Evolutionary conservation across 2,888 invertebrate genomes (phyloP), one percentile per base, ranked within the genome.

Genomic region (Tethea ocularis): DNA sequence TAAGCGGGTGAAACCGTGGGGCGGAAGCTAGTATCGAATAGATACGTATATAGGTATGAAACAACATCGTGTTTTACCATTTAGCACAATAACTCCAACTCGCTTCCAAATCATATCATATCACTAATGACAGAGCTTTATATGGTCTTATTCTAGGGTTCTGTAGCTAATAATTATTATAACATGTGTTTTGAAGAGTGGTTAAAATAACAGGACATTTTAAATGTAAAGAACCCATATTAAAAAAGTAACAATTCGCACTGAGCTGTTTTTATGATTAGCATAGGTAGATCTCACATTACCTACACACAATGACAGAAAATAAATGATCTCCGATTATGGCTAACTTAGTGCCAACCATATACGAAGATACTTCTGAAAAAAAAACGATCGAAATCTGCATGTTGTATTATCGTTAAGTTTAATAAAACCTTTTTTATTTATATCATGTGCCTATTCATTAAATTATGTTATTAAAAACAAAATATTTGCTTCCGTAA

Each of bases 1-100:
- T n/a, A n/a, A n/a, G n/a, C n/a, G n/a, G n/a, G n/a, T n/a, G n/a
- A n/a, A n/a, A n/a, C n/a, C n/a, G n/a, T n/a, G n/a, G n/a, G n/a
- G n/a, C n/a, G 6, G 24, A 4, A 2, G 24, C 24, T 24, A 24
- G 2, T 38, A 52, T 17, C 81, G 82, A 78, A 83, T 82, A 75
- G 70, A 75, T 69, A 71, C 66, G 78, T 83, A n/a, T n/a, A n/a
- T n/a, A n/a, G n/a, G n/a, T 80, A 82, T 72, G 82, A 81, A 86
- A 86, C 74, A 20, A n/a, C 20, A 59, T 67, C 84, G 81, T 80
- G 83, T 59, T 60, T 51, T 59, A 24, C 54, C 71, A 63, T 74
- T 88, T 88, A 88, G 63, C 86, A 70, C 58, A n/a, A 68, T 62
- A 72, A 68, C 68, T 71, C 68, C 68, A 72, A 75, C 76, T 63